Evolutionary conservation across 2,888 invertebrate genomes (phyloP), one percentile per base, ranked within the genome.

Genomic region (Harpalus rufipes): DNA sequence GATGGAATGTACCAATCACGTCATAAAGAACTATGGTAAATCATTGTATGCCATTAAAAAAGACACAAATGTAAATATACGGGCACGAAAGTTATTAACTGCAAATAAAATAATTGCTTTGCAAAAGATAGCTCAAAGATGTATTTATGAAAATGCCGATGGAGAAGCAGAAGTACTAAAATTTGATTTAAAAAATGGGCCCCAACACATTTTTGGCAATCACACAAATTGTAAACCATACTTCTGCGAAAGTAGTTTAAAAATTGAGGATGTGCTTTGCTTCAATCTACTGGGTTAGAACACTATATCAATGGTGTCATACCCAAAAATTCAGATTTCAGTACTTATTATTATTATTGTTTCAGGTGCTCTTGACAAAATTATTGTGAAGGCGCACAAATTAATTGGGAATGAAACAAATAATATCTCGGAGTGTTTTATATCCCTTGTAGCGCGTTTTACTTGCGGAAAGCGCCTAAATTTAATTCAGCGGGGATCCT

Each of bases 401-500:
- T 56, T 76, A 56, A 18, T 56, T n/a, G 10, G 51, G 21, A 76
- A 76, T 51, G 51, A 76, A 10, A 76, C 51, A 14, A 44, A 76
- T 76, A 76, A 76, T 21, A 7, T 14, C 18, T 14, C 76, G 8
- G 51, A 76, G 18, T 76, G 51, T 18, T 76, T 12, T 14, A 76
- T 76, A 51, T 21, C 51, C 1, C 21, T 76, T 18, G 51, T 74
- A 18, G 74, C 44, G 12, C 68, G 68, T 39, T 68, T 68, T 10
- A 32, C 5, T 68, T 59, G 59, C 25, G 58, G 79, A 1, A 79
- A 80, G 59, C 8, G 61, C 2, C n/a, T 80, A 39, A 80, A 80
- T 61, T 16, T 80, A 5, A 80, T 18, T 7, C 80, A 80, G 12
- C 32, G 80, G 41, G 80, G 80, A 14, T 80, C 80, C 0, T 80